Evolutionary conservation across 2,888 invertebrate genomes (phyloP), one percentile per base, ranked within the genome.

Genomic region (Melinaea marsaeus): DNA sequence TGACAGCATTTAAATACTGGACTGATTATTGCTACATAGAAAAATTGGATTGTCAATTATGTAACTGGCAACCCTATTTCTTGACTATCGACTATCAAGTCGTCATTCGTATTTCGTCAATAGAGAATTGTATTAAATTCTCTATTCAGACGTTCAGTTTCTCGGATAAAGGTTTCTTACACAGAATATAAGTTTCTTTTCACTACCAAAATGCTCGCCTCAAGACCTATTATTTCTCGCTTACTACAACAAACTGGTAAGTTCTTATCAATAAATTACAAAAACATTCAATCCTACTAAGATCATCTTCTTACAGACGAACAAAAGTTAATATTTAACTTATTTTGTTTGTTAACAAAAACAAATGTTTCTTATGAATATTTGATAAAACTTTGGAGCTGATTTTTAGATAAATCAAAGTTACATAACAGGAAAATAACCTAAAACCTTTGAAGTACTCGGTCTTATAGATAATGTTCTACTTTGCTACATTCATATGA

Each of bases 161-260:
- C 7, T 22, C 22, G 22, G 11, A 9, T 9, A 42, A 9, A 42
- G 42, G 7, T 42, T 42, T 42, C 42, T 42, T 11, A 6, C 0
- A 7, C 42, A 9, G 1, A 7, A 9, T 42, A 9, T 42, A 42
- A 42, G 9, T 9, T 9, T 42, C 0, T 42, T 42, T 9, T 42
- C 42, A 42, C 42, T 9, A 9, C 7, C n/a, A 64, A 83, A 70
- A 89, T 88, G 89, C 77, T 81, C 65, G 77, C 78, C 59, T 76
- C 86, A 60, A 81, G 89, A 48, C 79, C 81, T 46, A 73, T 85
- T 65, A 72, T 86, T 51, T 84, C 88, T 58, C 81, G 89, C 58
- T 74, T 88, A 47, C 72, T 88, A 67, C 85, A 88, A 68, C 84
- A 85, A 71, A 78, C 84, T 69, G 89, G 89, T 88, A 80, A 72